Evolutionary conservation across 2,797 vertebrate species (phyloP).

Genomic region (Cryptoprocta ferox): DNA sequence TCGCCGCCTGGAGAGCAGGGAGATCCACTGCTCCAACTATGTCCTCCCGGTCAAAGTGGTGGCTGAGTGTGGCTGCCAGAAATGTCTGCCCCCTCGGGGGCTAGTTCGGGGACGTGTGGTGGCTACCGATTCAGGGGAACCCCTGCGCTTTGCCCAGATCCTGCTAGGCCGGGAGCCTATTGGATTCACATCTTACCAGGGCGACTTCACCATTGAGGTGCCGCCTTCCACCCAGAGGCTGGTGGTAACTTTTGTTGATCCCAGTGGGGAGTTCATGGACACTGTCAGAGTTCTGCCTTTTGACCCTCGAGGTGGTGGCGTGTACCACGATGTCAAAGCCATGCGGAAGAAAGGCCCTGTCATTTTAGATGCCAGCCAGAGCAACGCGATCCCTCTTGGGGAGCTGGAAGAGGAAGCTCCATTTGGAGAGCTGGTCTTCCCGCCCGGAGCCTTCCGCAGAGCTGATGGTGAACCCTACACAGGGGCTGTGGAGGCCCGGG

Average conservation of each 20-base stretch:
- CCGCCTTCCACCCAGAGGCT: constrained; percentile 90
- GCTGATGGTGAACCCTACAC: constrained; percentile 90
- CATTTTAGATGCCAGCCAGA: constrained; percentile 88
- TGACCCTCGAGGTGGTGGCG: constrained; percentile 91
- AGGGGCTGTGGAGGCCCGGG: constrained; percentile 94
- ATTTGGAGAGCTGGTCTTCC: constrained; percentile 93
- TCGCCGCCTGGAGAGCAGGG: constrained; percentile 88
- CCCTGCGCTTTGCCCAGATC: constrained; percentile 94
- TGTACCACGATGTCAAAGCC: constrained; percentile 95
- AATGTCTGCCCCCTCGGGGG: constrained; percentile 90
- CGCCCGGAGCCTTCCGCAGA: constrained; percentile 91
- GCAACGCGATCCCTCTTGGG: constrained; percentile 91
- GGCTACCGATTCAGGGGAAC: constrained; percentile 91
- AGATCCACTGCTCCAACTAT: constrained; percentile 91
- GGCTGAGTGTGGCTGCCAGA: constrained; percentile 91
- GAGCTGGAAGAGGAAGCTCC: constrained; percentile 89
- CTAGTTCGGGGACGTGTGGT: constrained; percentile 93
- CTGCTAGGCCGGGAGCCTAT: constrained; percentile 91
- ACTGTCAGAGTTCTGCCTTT: constrained; percentile 94
- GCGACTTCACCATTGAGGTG: constrained; percentile 95
- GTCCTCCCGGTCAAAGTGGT: constrained; percentile 92
- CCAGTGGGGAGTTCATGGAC: constrained; percentile 91
- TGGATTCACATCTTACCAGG: constrained; percentile 95
- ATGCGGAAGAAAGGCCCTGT: constrained; percentile 92
- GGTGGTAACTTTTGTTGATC: constrained; percentile 95